phyloP scores from a whole-genome alignment of 2,113 vertebrate genomes.

The Labrus mixtus region DNA sequence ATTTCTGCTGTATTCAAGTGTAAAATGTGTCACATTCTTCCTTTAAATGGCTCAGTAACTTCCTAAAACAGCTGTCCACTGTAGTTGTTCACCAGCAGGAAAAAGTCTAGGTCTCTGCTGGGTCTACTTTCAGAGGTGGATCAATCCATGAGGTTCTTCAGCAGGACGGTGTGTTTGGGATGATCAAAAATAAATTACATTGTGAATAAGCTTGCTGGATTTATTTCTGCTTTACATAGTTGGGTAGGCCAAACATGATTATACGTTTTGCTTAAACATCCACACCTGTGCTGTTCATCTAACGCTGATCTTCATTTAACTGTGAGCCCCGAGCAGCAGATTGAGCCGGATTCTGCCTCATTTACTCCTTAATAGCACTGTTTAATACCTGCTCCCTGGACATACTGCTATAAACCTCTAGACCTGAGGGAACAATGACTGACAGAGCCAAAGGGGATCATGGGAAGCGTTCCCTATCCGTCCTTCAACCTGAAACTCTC shows the following conservation, averaged over 20 bases:
- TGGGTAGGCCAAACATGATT: neutral
- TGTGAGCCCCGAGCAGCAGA: constrained; percentile 1
- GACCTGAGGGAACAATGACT: neutral
- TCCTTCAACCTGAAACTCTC: neutral
- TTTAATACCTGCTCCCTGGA: neutral
- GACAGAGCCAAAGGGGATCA: neutral
- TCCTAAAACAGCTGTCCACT: no score
- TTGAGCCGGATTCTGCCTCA: neutral
- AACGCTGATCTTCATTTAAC: neutral
- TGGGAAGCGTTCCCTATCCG: neutral
- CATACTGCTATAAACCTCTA: constrained; percentile 14
- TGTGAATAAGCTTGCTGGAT: neutral
- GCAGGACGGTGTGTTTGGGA: neutral
- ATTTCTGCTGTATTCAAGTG: no score
- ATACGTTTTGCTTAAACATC: neutral
- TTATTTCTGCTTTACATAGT: neutral
- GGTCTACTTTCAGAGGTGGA: no score
- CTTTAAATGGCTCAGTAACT: no score
- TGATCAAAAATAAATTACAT: neutral
- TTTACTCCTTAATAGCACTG: neutral
- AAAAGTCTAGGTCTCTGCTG: no score
- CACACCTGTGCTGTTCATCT: neutral
- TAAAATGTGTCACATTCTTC: no score
- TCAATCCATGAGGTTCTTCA: no score
- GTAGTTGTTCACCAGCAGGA: no score